Percentiles rank a stretch among this genome's conserved stretches.
These are phyloP conservation scores for Xiphophorus birchmanni DNA, from an alignment of 2,797 vertebrate genomes.

Conservation along the genomic window DNA sequence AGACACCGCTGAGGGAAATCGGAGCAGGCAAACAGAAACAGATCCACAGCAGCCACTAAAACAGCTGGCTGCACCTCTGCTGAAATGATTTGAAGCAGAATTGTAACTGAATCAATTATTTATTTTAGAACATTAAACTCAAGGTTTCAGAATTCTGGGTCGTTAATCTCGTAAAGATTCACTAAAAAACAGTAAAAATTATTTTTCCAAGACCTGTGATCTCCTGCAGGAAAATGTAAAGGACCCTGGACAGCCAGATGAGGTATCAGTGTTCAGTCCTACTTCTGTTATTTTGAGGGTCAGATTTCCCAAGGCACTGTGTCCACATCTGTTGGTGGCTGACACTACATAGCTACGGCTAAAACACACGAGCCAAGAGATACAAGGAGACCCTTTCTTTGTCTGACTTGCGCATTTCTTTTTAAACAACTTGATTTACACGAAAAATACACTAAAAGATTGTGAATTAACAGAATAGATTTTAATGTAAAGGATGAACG, in stretches of 20 bases:
- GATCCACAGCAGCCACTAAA: conserved; percentile 28
- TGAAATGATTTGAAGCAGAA: conserved; percentile 30
- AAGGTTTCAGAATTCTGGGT: conserved; percentile 60
- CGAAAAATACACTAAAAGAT: not conserved
- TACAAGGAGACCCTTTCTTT: conserved; percentile 1
- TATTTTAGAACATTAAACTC: conserved; percentile 63
- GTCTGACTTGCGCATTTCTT: conserved; percentile 23
- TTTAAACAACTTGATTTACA: not conserved
- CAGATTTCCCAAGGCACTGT: conserved; percentile 47
- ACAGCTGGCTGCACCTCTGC: conserved; percentile 51
- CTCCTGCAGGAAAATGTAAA: conserved; percentile 52
- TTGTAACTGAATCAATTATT: conserved; percentile 71
- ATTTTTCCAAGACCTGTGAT: conserved; percentile 55
- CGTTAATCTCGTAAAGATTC: conserved; percentile 66
- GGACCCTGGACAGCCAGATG: conserved; percentile 55
- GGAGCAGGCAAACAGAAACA: conserved; percentile 37
- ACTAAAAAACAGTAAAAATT: conserved; percentile 71
- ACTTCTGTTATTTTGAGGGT: conserved; percentile 44
- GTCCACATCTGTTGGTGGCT: conserved; percentile 39
- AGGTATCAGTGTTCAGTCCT: conserved; percentile 56
- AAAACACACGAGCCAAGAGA: conserved; percentile 19
- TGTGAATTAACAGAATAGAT: no score
- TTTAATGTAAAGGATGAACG: no score
- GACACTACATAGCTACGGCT: conserved; percentile 24
- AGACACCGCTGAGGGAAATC: conserved; percentile 24